Evolutionary conservation across 2,113 vertebrate genomes (phyloP), one percentile per base, ranked within the genome.

Genomic region (Aptenodytes forsteri): DNA sequence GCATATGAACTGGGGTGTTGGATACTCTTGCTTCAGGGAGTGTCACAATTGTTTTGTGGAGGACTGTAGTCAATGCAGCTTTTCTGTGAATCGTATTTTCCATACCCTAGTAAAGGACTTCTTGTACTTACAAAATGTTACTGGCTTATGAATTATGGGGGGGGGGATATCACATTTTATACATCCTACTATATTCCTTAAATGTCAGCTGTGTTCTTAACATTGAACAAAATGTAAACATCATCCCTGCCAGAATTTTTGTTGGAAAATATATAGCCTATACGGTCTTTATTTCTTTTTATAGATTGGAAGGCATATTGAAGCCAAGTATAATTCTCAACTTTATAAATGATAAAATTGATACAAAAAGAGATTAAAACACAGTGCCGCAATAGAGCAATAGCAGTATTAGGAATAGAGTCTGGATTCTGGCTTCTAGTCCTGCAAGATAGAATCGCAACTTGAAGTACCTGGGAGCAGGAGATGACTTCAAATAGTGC

Each of bases 61-160:
- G 44, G 36, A 30, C 70, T 95, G 87, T 84, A 56, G 90, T 91
- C 80, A 89, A 2, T 44, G 27, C 29, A 32, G 46, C 82, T 95
- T 83, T 84, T 93, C 71, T 95, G 49, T 91, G 95, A 93, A 94
- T 96, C 91, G 88, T 72, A 77, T 89, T 96, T 97, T 96, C 89
- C 89, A 83, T 91, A 61, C 36, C 36, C 54, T 85, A 46, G 65
- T 87, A 66, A 70, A 89, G 66, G 62, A 93, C 87, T 91, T 61
- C 16, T 85, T 96, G 93, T 84, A 80, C 93, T 96, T 85, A 83
- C 3, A 83, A 73, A 89, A 73, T 46, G 10, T 89, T 96, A 72
- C 83, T 4, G 11, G 61, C 85, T 93, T 96, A 87, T 91, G 93
- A 95, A 91, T 88, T 95, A 61, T 34, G 58, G 95, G 87, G 86